These are phyloP conservation scores for Drosophila algonquin DNA, from an alignment of 2,888 invertebrate species.

Conservation along the genomic window DNA sequence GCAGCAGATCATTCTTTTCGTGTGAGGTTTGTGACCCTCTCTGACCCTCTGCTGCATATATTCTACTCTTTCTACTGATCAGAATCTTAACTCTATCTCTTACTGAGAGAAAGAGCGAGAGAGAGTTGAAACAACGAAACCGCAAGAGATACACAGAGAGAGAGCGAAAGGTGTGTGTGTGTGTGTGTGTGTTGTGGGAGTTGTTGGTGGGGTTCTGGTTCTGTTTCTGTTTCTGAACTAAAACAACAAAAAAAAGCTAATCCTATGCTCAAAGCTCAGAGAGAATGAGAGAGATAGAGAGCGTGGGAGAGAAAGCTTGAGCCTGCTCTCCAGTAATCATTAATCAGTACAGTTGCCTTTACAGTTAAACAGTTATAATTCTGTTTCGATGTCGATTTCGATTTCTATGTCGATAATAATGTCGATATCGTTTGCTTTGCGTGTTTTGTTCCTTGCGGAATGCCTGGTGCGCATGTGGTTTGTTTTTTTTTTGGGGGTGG, in stretches of 20 bases:
- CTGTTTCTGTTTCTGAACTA: background rate
- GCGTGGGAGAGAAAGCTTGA: background rate
- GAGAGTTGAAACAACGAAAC: background rate
- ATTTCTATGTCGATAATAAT: constrained; percentile 26
- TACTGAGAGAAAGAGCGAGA: background rate
- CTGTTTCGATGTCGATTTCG: constrained; percentile 32
- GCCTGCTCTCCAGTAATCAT: constrained; percentile 53
- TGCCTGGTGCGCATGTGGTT: background rate
- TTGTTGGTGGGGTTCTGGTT: background rate
- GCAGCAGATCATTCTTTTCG: constrained; percentile 36
- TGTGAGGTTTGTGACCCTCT: constrained; percentile 14
- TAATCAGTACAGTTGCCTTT: constrained; percentile 71
- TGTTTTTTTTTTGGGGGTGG: background rate
- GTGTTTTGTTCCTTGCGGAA: background rate
- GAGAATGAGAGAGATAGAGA: background rate
- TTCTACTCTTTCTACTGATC: background rate
- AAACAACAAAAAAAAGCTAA: constrained; percentile 25
- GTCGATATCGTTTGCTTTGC: background rate
- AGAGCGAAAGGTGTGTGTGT: constrained; percentile 1
- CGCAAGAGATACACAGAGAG: background rate
- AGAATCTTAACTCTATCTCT: background rate
- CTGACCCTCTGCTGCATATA: background rate
- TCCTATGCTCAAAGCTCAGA: constrained; percentile 27
- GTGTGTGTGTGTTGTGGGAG: background rate
- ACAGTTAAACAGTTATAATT: constrained; percentile 17